Evolutionary conservation across 1,140 invertebrate genomes (phyloP), one percentile per base, ranked within the genome.

Genomic region (Semibalanus balanoides): DNA sequence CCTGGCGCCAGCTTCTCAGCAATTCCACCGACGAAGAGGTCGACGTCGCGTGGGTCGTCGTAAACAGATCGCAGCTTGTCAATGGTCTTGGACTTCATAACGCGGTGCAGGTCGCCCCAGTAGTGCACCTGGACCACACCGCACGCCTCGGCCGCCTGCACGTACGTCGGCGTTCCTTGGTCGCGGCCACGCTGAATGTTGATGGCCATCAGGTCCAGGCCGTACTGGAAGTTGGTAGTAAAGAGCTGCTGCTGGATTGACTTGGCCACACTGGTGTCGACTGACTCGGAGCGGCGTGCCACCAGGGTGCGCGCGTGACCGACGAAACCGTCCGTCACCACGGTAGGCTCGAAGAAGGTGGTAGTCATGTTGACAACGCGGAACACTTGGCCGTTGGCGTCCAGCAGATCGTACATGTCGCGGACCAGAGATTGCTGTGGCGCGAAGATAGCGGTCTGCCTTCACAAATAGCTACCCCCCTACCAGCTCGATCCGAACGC

Each of bases 21-120:
- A 82, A 90, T 84, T 5, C 87, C 88, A 71, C 88, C 97, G 19
- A 95, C 93, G 88, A 97, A 98, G 9, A 99, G 86, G 84, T 99
- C 97, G 76, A 99, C 93, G 81, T 96, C 94, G 80, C 96, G 93
- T 0, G 95, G 93, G 7, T 89, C 89, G 0, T 89, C 87, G 82
- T 95, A 95, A 72, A 79, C 76, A 80, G 83, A 71, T 27, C 92
- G 89, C 78, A 96, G 87, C 72, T 91, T 75, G 0, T 74, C 43
- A 5, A 74, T 28, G 0, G 35, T 27, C 5, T 31, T 43, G 27
- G 25, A 30, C 0, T 74, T 19, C 74, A 78, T 79, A 22, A 79
- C 31, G n/a, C 30, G 30, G 51, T 73, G 80, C 76, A 75, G 79
- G 29, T 72, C 43, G 72, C 43, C 71, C 70, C 70, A 72, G 70